Conservation (phyloP, 2,797 vertebrate species). For the Urosaurus nigricauda region DNA sequence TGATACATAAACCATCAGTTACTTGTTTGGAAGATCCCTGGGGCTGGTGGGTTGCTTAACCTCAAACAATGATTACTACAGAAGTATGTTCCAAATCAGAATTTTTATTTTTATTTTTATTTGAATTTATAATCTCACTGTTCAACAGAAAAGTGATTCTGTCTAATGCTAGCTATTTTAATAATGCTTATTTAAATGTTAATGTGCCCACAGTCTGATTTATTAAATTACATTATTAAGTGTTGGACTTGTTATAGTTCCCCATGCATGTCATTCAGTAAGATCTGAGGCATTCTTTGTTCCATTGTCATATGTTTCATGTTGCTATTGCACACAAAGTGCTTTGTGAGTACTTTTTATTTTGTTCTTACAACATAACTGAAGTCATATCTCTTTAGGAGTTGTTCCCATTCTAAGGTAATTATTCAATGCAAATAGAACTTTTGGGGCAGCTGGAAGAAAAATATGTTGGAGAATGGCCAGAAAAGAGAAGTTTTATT, state of each 20-base stretch:
- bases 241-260: neutral
- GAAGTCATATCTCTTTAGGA: neutral
- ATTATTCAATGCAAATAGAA: neutral
- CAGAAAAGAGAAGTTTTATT: neutral
- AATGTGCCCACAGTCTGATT: slow-evolving; percentile 27
- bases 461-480: neutral
- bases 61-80: slow-evolving; percentile 64
- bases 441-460: neutral
- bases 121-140: slow-evolving; percentile 58
- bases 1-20: slow-evolving; percentile 66
- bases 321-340: neutral
- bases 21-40: slow-evolving; percentile 65
- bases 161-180: slow-evolving; percentile 51
- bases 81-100: slow-evolving; percentile 44
- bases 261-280: slow-evolving; percentile 32
- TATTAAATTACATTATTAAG: slow-evolving; percentile 49
- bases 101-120: slow-evolving; percentile 61
- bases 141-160: slow-evolving; percentile 65
- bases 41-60: slow-evolving; percentile 64
- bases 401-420: neutral
- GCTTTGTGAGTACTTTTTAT: slow-evolving; percentile 23
- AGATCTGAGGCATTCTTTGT: neutral
- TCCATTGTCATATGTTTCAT: slow-evolving; percentile 23
- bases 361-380: neutral
- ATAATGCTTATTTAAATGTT: slow-evolving; percentile 52